phyloP scores from a whole-genome alignment of 2,797 vertebrate genomes.

The Presbytis comata region DNA sequence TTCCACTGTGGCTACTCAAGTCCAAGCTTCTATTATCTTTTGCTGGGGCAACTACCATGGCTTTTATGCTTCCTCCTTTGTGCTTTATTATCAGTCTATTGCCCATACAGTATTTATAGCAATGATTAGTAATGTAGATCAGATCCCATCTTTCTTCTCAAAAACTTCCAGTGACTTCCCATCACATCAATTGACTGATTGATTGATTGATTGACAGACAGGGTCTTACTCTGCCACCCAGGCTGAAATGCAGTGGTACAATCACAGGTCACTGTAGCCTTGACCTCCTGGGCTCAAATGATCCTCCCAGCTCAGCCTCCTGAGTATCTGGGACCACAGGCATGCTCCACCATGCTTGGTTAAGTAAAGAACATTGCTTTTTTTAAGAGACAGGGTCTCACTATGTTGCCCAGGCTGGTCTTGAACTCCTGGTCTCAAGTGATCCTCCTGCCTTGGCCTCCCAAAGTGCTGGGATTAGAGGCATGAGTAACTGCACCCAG shows the following conservation, averaged over 20 bases:
- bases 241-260: background rate
- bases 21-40: background rate
- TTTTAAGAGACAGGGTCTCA: background rate
- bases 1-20: background rate
- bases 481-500: background rate
- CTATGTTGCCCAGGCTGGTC: background rate
- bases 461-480: background rate
- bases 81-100: background rate
- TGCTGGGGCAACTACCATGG: background rate
- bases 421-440: background rate
- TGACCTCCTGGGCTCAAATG: background rate
- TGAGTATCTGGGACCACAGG: background rate
- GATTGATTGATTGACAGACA: background rate
- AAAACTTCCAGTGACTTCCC: background rate
- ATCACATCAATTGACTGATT: background rate
- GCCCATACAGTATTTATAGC: background rate
- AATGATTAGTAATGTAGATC: background rate
- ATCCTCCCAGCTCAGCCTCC: background rate
- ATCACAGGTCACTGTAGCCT: background rate
- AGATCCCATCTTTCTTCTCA: background rate
- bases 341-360: background rate
- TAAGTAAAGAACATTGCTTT: background rate
- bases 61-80: background rate
- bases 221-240: background rate
- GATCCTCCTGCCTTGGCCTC: background rate